Evolutionary conservation across 2,888 invertebrate genomes (phyloP).

Genomic region (Dorcus hopei): DNA sequence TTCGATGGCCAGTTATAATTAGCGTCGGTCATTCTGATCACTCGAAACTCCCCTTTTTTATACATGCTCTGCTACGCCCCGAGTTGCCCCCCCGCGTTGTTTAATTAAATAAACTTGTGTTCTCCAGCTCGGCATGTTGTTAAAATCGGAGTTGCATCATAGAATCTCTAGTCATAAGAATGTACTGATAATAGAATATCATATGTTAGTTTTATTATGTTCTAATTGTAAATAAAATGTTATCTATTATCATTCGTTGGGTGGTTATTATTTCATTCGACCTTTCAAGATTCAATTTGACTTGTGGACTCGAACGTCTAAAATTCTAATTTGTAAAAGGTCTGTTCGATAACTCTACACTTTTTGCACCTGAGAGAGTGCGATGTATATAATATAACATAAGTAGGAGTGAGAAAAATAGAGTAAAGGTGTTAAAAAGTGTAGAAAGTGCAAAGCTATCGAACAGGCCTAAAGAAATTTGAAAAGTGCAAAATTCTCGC

Average conservation of each 20-base stretch:
- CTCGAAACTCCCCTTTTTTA: constrained; percentile 13
- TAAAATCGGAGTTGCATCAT: constrained; percentile 24
- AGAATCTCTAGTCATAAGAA: constrained; percentile 49
- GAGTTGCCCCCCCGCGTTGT: not conserved
- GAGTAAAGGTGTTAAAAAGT: too few relatives aligned
- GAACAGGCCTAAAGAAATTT: too few relatives aligned
- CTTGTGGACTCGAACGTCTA: too few relatives aligned
- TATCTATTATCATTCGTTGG: constrained; percentile 31
- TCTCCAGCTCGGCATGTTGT: constrained; percentile 12
- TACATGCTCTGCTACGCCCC: constrained; percentile 13
- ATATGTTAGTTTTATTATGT: constrained; percentile 37
- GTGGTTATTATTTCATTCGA: too few relatives aligned
- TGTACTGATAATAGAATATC: constrained; percentile 43
- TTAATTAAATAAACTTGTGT: not conserved
- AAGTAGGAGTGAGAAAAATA: too few relatives aligned
- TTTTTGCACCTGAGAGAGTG: too few relatives aligned
- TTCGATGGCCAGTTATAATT: constrained; percentile 27
- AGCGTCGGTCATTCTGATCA: constrained; percentile 26
- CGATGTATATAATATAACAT: too few relatives aligned
- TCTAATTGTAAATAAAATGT: constrained; percentile 42
- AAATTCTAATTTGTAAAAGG: too few relatives aligned
- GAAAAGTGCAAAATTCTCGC: too few relatives aligned
- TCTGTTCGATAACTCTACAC: too few relatives aligned
- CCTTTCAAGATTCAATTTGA: too few relatives aligned
- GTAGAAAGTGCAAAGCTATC: too few relatives aligned